Base-by-base conservation (phyloP, 2,113 vertebrate genomes). In the Apteryx mantelli region DNA sequence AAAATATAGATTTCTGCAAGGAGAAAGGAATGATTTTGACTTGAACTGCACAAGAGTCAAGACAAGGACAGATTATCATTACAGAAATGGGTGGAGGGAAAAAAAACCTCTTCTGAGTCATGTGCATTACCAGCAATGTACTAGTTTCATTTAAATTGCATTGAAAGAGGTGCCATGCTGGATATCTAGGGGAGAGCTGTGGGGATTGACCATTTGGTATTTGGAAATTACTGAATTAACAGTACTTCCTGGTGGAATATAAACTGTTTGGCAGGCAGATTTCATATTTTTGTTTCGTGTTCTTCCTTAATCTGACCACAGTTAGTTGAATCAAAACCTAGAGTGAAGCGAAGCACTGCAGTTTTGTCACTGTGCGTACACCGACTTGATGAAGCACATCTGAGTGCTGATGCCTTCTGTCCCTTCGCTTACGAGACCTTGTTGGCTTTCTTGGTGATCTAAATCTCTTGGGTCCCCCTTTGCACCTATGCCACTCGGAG, bases 181-280 rank as follows among this genome's bases (percentile, higher is more conserved):
- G 61, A 22, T 95, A 78, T 86, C 55, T 65, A 1, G 50, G 14
- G 28, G 69, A 91, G 66, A 86, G 19, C 65, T 89, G 46, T 76
- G 91, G 80, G 44, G 32, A 77, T 20, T 75, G 55, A 65, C 92
- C 13, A 48, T 75, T 93, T 79, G 56, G 42, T 91, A 75, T 80
- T 80, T 88, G 56, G 76, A 44, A 91, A 89, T 83, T 69, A 80
- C 77, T 69, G 22, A 89, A 82, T 73, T 65, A 84, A 38, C 40
- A 81, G 60, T 96, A 60, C 60, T 92, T 91, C 91, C 78, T 77
- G 48, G 30, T 95, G 61, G 63, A 92, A 58, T 75, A 66, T 50
- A 76, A 94, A 50, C 86, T 95, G 40, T n/a, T 32, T 86, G 66
- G 55, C 56, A 91, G 44, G 71, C 56, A 88, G 56, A 91, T 91